These are phyloP conservation scores for Papilio xuthus DNA, from an alignment of 1,140 invertebrate genomes.

Conservation along the genomic window DNA sequence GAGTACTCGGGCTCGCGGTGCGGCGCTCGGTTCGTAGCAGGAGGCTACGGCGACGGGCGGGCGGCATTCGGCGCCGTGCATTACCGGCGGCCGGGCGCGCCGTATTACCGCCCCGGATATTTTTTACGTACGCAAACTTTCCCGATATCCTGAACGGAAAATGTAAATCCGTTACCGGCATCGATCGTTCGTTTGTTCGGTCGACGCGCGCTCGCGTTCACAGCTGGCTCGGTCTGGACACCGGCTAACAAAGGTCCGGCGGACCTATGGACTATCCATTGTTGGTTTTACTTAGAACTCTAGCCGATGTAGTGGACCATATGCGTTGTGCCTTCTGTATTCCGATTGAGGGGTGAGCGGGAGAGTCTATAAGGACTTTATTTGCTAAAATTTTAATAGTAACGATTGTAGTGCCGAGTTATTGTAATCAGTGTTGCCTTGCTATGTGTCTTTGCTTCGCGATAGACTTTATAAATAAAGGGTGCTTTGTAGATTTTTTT, in stretches of 20 bases:
- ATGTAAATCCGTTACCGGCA: conserved; percentile 78
- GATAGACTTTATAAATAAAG: conserved; percentile 68
- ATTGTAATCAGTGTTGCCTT: conserved; percentile 78
- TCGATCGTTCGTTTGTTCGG: conserved; percentile 69
- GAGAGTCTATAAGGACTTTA: conserved; percentile 49
- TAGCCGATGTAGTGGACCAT: conserved; percentile 71
- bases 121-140: conserved; percentile 72
- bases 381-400: conserved; percentile 64
- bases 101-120: conserved; percentile 59
- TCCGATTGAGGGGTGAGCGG: conserved; percentile 53
- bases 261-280: conserved; percentile 47
- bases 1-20: conserved; percentile 37
- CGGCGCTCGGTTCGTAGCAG: conserved; percentile 45
- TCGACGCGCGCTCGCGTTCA: conserved; percentile 71
- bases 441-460: conserved; percentile 79
- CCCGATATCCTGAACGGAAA: conserved; percentile 76
- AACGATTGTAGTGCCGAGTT: conserved; percentile 61
- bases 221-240: conserved; percentile 75
- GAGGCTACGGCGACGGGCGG: conserved; percentile 67
- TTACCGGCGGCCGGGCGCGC: conserved; percentile 77
- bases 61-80: conserved; percentile 78
- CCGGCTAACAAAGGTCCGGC: conserved; percentile 66
- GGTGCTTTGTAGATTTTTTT: conserved; percentile 66
- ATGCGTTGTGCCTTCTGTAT: conserved; percentile 74
- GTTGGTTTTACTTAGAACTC: conserved; percentile 68